A percentile compares a stretch with the other conserved stretches of the same genome.
Evolutionary conservation across 2,797 vertebrate species (phyloP).

Genomic region (Dermochelys coriacea): DNA sequence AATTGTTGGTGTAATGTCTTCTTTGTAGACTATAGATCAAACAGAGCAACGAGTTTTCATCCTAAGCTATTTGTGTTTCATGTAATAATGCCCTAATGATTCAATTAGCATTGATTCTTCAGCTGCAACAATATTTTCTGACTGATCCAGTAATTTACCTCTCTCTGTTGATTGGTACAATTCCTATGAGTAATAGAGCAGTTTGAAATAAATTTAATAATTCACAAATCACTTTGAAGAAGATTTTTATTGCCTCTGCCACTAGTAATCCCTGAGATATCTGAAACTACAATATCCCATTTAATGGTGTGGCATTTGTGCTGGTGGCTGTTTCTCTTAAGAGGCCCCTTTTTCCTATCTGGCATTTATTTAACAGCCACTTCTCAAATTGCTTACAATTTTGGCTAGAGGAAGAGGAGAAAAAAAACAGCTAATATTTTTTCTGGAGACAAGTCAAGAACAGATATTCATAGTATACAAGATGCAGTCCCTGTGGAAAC

Average conservation of each 20-base stretch:
- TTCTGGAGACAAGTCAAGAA: neutral
- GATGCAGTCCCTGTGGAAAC: neutral
- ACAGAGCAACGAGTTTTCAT: conserved; percentile 48
- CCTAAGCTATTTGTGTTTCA: conserved; percentile 64
- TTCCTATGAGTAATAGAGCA: conserved; percentile 76
- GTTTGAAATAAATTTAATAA: conserved; percentile 74
- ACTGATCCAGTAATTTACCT: conserved; percentile 77
- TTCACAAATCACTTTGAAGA: conserved; percentile 66
- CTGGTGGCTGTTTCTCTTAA: neutral
- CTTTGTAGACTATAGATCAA: conserved; percentile 53
- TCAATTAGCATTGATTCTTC: conserved; percentile 82
- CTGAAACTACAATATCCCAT: conserved; percentile 6
- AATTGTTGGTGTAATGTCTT: neutral
- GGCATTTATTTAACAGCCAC: neutral
- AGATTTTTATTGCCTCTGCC: conserved; percentile 61
- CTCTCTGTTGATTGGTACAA: conserved; percentile 77
- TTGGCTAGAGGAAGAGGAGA: conserved; percentile 43
- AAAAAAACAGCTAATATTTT: neutral
- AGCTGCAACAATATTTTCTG: conserved; percentile 78
- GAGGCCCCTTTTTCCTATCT: conserved; percentile 5
- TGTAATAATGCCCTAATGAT: conserved; percentile 79
- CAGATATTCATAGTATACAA: fast-evolving
- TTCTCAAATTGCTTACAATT: neutral
- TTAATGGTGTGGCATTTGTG: conserved; percentile 35
- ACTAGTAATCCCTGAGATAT: conserved; percentile 47